Base-by-base conservation (phyloP, 2,113 vertebrate genomes). In the Rhea pennata region DNA sequence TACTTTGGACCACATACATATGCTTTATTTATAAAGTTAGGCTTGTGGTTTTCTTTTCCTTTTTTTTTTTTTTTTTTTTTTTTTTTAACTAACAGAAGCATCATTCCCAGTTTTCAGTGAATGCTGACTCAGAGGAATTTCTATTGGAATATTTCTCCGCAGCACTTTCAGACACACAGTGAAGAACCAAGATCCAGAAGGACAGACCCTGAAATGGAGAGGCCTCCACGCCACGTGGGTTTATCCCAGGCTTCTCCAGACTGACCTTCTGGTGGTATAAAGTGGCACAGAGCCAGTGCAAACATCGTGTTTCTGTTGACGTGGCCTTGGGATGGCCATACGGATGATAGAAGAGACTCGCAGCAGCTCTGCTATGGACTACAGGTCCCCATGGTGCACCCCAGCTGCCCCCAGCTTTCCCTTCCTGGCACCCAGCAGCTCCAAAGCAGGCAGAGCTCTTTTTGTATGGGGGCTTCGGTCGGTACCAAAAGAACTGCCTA, bases 231-330 rank as follows among this genome's bases (percentile, higher is more conserved):
- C 77, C 88, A 61, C 0, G 0, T 54, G 53, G 13, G 4, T 0
- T 56, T 81, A 87, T 85, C 5, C 80, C 88, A 92, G 13, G 46
- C 90, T 96, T 92, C 93, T 72, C 69, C 93, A 81, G 46, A 71
- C 36, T 81, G 94, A 78, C 94, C 86, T 95, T 92, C 61, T 86
- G 65, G 42, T 27, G 70, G 50, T 31, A 54, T 73, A 71, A 84
- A 91, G 56, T 48, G 81, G 94, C 96, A 78, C 39, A 33, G 56
- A 81, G 89, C 84, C 92, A 85, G 3, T 54, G 78, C 64, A 96
- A 93, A 88, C 26, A 26, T 15, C 31, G 1, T 3, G 19, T 2
- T 15, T 44, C 75, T 77, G 39, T 61, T 72, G 76, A 27, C 22
- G 20, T 51, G 46, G 77, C 12, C 39, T 7, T 71, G 27, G 80